Conservation (phyloP, 2,888 invertebrate genomes). For the Drosophila meridionalis region DNA sequence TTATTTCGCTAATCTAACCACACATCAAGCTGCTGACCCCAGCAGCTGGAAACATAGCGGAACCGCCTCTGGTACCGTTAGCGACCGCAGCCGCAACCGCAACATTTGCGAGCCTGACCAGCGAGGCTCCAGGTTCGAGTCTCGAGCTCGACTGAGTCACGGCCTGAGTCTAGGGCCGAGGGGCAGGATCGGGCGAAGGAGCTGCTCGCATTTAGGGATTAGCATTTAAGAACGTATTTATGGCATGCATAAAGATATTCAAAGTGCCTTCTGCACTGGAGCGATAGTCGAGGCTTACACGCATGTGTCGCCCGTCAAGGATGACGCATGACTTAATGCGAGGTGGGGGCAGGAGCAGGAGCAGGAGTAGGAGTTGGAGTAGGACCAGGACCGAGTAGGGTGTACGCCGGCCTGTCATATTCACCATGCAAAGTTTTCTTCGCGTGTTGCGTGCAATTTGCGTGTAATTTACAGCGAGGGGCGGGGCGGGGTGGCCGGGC, state of each 20-base stretch:
- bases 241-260: conserved; percentile 67
- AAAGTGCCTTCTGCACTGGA: conserved; percentile 45
- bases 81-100: conserved; percentile 55
- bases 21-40: background rate
- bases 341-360: background rate
- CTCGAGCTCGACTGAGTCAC: conserved; percentile 47
- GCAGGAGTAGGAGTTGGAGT: background rate
- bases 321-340: conserved; percentile 68
- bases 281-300: conserved; percentile 49
- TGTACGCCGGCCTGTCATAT: conserved; percentile 51
- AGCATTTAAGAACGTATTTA: conserved; percentile 68
- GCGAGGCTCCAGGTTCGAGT: conserved; percentile 6
- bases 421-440: conserved; percentile 69
- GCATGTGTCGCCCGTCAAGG: conserved; percentile 69
- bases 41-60: background rate
- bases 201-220: conserved; percentile 54
- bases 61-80: background rate
- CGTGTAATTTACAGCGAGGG: conserved; percentile 67
- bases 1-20: background rate
- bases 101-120: conserved; percentile 43
- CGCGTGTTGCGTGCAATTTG: conserved; percentile 79
- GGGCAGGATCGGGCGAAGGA: conserved; percentile 1
- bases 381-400: background rate
- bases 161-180: background rate
- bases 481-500: conserved; percentile 1